A percentile compares a stretch with the other conserved stretches of the same genome.
Evolutionary conservation across 2,888 invertebrate genomes (phyloP).

Genomic region (Lasioglossum morio): DNA sequence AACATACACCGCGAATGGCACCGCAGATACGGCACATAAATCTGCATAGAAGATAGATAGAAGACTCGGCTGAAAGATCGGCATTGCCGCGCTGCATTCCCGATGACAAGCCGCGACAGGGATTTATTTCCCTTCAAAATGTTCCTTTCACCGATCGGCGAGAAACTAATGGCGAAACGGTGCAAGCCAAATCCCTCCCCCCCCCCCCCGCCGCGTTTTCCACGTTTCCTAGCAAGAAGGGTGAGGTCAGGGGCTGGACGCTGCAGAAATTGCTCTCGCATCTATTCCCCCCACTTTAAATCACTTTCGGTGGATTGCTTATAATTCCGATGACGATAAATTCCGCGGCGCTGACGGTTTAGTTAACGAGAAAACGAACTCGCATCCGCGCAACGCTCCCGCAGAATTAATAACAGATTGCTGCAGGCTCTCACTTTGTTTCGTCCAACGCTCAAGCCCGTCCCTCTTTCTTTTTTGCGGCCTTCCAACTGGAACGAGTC

Average conservation of each 20-base stretch:
- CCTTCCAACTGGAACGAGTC: not conserved
- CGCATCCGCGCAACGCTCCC: constrained; percentile 10
- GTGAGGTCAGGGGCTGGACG: not conserved
- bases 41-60: not conserved
- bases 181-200: constrained; percentile 18
- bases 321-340: constrained; percentile 55
- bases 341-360: constrained; percentile 52
- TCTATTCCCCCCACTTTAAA: constrained; percentile 47
- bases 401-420: constrained; percentile 53
- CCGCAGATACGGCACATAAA: not conserved
- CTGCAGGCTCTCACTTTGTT: constrained; percentile 31
- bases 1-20: not conserved
- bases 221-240: not conserved
- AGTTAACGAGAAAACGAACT: constrained; percentile 59
- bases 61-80: constrained; percentile 26
- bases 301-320: constrained; percentile 54
- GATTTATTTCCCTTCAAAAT: constrained; percentile 50
- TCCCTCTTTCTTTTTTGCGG: not conserved
- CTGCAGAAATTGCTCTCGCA: constrained; percentile 50
- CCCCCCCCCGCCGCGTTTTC: constrained; percentile 30
- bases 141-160: constrained; percentile 43
- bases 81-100: constrained; percentile 24
- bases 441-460: not conserved
- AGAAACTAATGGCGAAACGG: constrained; percentile 35
- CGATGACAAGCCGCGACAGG: constrained; percentile 29